Conservation (phyloP, 2,888 invertebrate species). For the Clusia tigrina region DNA sequence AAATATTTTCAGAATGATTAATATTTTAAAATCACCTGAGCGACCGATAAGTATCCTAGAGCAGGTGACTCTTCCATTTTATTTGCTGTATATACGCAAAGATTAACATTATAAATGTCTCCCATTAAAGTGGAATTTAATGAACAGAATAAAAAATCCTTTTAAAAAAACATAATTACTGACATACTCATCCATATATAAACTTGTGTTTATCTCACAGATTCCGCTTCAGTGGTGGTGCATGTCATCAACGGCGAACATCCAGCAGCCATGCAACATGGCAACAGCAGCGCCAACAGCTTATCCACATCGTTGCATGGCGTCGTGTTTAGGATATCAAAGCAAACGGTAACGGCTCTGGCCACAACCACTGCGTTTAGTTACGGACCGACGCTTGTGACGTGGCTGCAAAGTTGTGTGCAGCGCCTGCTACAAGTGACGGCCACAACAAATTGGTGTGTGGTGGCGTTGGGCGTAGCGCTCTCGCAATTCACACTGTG, state of each 20-base stretch:
- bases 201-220: too few species aligned
- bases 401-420: slow-evolving; percentile 37
- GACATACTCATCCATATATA: too few species aligned
- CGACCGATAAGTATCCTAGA: too few species aligned
- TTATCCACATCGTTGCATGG: slow-evolving; percentile 46
- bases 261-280: slow-evolving; percentile 71
- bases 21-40: too few species aligned
- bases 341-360: slow-evolving; percentile 29
- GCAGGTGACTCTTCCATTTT: too few species aligned
- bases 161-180: too few species aligned
- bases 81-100: too few species aligned
- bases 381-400: slow-evolving; percentile 33
- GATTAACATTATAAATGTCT: too few species aligned
- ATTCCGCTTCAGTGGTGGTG: slow-evolving; percentile 79
- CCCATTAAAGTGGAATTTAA: too few species aligned
- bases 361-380: slow-evolving; percentile 36
- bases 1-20: too few species aligned
- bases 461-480: slow-evolving; percentile 29
- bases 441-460: slow-evolving; percentile 27
- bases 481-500: slow-evolving; percentile 28
- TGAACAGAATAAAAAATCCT: too few species aligned
- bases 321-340: slow-evolving; percentile 39
- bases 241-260: slow-evolving; percentile 80
- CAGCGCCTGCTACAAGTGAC: slow-evolving; percentile 2
- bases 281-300: slow-evolving; percentile 62